Conservation (phyloP, 2,113 vertebrate genomes). For the Phrynosoma platyrhinos region DNA sequence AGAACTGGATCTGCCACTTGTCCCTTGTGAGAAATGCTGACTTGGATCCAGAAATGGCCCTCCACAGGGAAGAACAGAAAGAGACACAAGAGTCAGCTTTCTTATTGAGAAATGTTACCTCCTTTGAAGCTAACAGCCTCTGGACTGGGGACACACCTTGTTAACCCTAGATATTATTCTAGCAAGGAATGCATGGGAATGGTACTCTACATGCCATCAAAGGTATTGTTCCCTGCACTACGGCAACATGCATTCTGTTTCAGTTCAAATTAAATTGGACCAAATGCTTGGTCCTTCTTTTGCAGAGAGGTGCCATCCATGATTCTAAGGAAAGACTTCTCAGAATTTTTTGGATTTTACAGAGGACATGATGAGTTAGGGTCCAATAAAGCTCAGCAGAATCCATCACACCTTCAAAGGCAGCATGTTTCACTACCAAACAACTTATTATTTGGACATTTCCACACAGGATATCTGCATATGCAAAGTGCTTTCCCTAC, state of each 20-base stretch:
- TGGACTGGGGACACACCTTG: too few relatives aligned
- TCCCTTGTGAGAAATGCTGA: not conserved
- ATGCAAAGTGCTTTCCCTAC: too few relatives aligned
- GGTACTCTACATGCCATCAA: not conserved
- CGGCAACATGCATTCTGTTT: not conserved
- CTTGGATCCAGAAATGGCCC: not conserved
- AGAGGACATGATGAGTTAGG: not conserved
- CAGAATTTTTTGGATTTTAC: not conserved
- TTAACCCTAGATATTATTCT: not conserved
- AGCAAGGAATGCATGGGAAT: not conserved
- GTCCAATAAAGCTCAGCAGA: too few relatives aligned
- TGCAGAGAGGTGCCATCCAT: not conserved
- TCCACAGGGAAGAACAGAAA: too few relatives aligned
- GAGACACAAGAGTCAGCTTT: not conserved
- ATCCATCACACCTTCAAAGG: too few relatives aligned
- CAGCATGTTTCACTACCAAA: too few relatives aligned
- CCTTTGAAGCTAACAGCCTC: not conserved
- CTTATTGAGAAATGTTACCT: not conserved
- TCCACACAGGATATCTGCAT: too few relatives aligned
- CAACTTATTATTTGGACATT: too few relatives aligned
- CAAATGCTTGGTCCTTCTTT: not conserved
- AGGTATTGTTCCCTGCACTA: not conserved
- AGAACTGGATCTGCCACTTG: not conserved
- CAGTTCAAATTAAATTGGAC: not conserved
- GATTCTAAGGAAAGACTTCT: not conserved